Percentiles rank a stretch among this genome's conserved stretches.
Conservation (phyloP, 1,140 invertebrate species). For the Teleogryllus occipitalis region DNA sequence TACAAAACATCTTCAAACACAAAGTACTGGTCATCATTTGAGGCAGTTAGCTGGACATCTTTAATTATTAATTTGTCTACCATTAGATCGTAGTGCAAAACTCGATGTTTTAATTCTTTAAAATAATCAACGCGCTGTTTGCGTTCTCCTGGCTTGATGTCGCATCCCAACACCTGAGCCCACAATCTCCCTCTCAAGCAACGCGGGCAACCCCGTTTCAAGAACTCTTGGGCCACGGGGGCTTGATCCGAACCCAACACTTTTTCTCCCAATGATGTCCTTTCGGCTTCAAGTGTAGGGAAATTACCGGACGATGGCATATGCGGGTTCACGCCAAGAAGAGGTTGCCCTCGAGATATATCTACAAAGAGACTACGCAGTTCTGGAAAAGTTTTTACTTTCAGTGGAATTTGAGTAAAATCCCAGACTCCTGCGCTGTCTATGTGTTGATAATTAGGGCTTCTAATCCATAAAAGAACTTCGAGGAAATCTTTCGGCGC, state of each 20-base stretch:
- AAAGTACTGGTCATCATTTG: constrained; percentile 96
- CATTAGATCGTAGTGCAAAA: constrained; percentile 83
- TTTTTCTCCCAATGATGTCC: constrained; percentile 55
- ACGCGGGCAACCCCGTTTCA: constrained; percentile 76
- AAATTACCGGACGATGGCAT: constrained; percentile 44
- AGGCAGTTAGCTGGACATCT: constrained; percentile 91
- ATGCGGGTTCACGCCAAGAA: constrained; percentile 55
- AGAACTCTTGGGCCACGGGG: constrained; percentile 70
- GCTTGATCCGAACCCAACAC: constrained; percentile 51
- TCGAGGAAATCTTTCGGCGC: constrained; percentile 94
- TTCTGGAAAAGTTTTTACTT: constrained; percentile 71
- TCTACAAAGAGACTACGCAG: constrained; percentile 58
- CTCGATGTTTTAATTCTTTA: constrained; percentile 69
- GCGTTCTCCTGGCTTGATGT: constrained; percentile 42
- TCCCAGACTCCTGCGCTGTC: constrained; percentile 70
- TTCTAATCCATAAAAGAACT: constrained; percentile 73
- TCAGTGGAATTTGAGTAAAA: constrained; percentile 75
- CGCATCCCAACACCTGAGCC: constrained; percentile 71
- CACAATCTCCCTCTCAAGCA: constrained; percentile 68
- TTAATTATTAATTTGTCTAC: constrained; percentile 91
- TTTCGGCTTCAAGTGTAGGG: constrained; percentile 53
- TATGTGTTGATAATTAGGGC: constrained; percentile 61
- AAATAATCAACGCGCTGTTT: constrained; percentile 74
- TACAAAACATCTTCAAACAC: constrained; percentile 95
- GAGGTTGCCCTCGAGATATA: constrained; percentile 54